phyloP scores from a whole-genome alignment of 2,888 invertebrate species.

The Leptinotarsa juncta region DNA sequence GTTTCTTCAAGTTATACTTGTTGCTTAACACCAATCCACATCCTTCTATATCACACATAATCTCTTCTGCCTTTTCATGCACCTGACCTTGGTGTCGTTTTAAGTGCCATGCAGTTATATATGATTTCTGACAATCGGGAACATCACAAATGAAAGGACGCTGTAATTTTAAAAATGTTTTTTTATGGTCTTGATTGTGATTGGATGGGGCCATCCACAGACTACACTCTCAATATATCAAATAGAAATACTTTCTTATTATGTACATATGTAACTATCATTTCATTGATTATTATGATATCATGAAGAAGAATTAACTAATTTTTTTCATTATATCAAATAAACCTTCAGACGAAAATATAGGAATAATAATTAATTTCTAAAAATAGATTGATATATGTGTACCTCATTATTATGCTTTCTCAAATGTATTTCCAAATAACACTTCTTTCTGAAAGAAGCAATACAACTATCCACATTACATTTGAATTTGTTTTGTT shows the following conservation, averaged over 20 bases:
- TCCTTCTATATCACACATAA: slow-evolving; percentile 46
- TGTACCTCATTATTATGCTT: slow-evolving; percentile 43
- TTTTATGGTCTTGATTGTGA: background rate
- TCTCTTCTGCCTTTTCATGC: slow-evolving; percentile 45
- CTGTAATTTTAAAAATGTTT: slow-evolving; percentile 35
- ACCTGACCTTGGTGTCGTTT: slow-evolving; percentile 51
- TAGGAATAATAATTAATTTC: too few species aligned
- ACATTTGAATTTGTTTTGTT: slow-evolving; percentile 33
- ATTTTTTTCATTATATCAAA: too few species aligned
- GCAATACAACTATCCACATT: slow-evolving; percentile 32
- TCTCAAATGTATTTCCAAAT: slow-evolving; percentile 37
- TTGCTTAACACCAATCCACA: slow-evolving; percentile 54
- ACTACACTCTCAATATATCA: too few species aligned
- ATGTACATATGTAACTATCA: too few species aligned
- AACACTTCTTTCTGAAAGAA: slow-evolving; percentile 32
- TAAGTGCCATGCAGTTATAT: slow-evolving; percentile 54
- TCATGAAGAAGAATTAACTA: too few species aligned
- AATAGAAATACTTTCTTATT: too few species aligned
- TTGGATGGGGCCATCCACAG: too few species aligned
- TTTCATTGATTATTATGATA: too few species aligned
- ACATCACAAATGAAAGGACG: slow-evolving; percentile 53
- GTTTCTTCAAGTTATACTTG: slow-evolving; percentile 55
- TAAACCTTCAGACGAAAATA: too few species aligned
- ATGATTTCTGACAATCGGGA: slow-evolving; percentile 52
- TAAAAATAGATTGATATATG: background rate